Base-by-base conservation (phyloP, 2,888 invertebrate genomes). In the Biston betularia region DNA sequence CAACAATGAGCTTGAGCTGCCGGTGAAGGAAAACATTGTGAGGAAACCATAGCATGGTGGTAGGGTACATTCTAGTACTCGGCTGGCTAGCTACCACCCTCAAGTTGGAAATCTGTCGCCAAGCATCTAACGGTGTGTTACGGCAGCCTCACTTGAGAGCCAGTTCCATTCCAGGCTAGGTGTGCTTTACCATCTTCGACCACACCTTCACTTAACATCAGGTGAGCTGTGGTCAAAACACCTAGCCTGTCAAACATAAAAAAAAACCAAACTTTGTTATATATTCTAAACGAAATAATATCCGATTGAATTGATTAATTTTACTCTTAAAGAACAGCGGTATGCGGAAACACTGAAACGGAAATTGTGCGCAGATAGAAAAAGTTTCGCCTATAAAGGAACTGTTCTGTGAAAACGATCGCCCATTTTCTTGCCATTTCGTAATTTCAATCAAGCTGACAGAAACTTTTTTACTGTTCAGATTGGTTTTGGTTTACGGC, bases 321-420 rank as follows among this genome's bases (percentile, higher is more conserved):
- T 24, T 24, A 24, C 1, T 38, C 42, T 11, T 38, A 53, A 44
- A 38, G 61, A 44, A 34, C 24, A 52, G 11, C 14, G 49, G 42
- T 49, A 59, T 40, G 24, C 58, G 58, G 67, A 67, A 67, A 59
- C 63, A 35, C 14, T 50, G 44, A 45, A 54, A 55, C 49, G 59
- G 67, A 63, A 55, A 68, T 63, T 50, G 63, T 8, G 45, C 46
- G 45, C 35, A 50, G 55, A 60, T 63, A 54, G 59, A 54, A 52
- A 68, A 63, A 63, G 63, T 68, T 68, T 45, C 24, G 6, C 58
- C 49, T 34, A 38, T 60, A 63, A 55, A 67, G 57, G 67, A 63
- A 55, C 44, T 63, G 66, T 62, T 62, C 57, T 62, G 67, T 48
- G 63, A 67, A 63, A 65, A 65, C 54, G 65, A 40, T 63, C 58